Conservation (phyloP, 2,888 invertebrate species). For the Gastrophysa polygoni region DNA sequence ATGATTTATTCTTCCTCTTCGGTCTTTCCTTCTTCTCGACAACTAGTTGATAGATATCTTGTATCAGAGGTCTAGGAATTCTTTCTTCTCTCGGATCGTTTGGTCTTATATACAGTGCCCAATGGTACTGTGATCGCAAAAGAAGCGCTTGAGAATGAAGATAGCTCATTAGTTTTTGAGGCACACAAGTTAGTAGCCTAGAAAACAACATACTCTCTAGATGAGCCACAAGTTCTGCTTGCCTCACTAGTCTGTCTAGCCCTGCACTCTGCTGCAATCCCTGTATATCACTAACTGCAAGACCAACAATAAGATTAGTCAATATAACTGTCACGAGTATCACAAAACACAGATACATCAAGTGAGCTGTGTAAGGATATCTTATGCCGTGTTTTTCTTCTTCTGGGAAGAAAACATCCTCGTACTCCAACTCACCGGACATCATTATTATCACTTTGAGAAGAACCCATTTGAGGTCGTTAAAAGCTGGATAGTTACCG, state of each 20-base stretch:
- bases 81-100: constrained; percentile 83
- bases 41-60: constrained; percentile 75
- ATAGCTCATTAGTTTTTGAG: constrained; percentile 66
- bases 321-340: constrained; percentile 80
- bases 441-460: constrained; percentile 87
- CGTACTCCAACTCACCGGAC: constrained; percentile 86
- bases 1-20: constrained; percentile 59
- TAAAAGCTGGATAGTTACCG: constrained; percentile 75
- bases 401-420: constrained; percentile 75
- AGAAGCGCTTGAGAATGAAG: constrained; percentile 76
- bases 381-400: constrained; percentile 56
- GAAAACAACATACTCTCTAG: constrained; percentile 85
- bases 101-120: constrained; percentile 76
- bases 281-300: constrained; percentile 85
- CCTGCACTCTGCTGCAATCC: constrained; percentile 82
- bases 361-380: constrained; percentile 74
- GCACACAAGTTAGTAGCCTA: constrained; percentile 69
- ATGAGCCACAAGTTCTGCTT: constrained; percentile 82
- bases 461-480: constrained; percentile 67
- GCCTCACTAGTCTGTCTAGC: constrained; percentile 77
- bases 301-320: constrained; percentile 82
- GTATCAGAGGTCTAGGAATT: constrained; percentile 77
- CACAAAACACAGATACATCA: constrained; percentile 78
- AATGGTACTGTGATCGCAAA: constrained; percentile 76
- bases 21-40: constrained; percentile 69